Evolutionary conservation across 2,888 invertebrate genomes (phyloP), one percentile per base, ranked within the genome.

Genomic region (Hypsopygia costalis): DNA sequence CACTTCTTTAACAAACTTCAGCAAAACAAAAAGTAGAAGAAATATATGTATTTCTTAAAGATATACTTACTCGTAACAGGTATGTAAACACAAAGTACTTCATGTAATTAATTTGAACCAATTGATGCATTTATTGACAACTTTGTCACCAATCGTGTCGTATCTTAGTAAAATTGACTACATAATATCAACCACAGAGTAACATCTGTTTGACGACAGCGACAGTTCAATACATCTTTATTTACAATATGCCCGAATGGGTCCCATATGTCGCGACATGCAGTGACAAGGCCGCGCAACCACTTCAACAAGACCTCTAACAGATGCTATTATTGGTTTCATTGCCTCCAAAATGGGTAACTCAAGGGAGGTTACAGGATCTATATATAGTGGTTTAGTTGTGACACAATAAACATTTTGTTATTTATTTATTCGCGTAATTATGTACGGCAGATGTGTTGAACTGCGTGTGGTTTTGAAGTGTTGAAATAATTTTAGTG

Each of bases 201-300:
- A 6, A 11, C 39, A 39, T 39, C 25, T 39, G 39, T 33, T 27
- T 22, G 12, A 5, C 39, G 39, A 25, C 27, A 7, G 28, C 57
- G 58, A 65, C 60, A 64, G 66, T 71, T 27, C 66, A 65, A 69
- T 64, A 66, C 68, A 55, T 50, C 78, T 79, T 77, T 85, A 85
- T 83, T 82, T 82, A 83, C 67, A 67, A 48, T 67, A 67, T 72
- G 76, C 74, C 81, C 85, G 82, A 87, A 81, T 81, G 83, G 67
- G 55, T 56, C 58, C 71, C 86, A 87, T 72, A 87, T 87, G 86
- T 74, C 79, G 80, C 72, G 75, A 65, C 72, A 16, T 16, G 49
- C 69, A 82, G 58, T 82, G 86, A 87, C 86, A 87, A 85, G 85
- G 83, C 48, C 79, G 67, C 34, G 25, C 36, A 38, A 52, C 83